Evolutionary conservation across 2,113 vertebrate species (phyloP).

Genomic region (Rhabdornis inornatus): DNA sequence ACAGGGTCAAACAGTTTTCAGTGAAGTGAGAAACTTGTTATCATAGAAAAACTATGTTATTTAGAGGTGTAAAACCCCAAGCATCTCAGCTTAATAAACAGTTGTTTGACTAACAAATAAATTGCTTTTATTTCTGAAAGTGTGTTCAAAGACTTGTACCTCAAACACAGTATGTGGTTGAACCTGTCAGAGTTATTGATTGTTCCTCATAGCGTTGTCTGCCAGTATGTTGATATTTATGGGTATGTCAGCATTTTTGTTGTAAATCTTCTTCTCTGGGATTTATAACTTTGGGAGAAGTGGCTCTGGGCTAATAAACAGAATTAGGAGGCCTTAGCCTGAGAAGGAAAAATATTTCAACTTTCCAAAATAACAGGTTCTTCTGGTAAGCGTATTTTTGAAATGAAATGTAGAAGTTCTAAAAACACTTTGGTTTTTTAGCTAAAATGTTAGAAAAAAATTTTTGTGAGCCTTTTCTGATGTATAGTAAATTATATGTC

Average conservation of each 20-base stretch:
- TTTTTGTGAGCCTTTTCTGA: background rate
- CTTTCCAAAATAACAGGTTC: background rate
- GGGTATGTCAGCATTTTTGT: background rate
- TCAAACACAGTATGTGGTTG: background rate
- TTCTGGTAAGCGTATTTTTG: background rate
- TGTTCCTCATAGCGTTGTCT: background rate
- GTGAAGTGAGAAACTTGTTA: background rate
- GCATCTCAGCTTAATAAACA: background rate
- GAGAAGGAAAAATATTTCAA: background rate
- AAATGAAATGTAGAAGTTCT: background rate
- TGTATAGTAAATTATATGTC: background rate
- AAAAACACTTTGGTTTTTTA: background rate
- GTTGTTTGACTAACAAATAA: background rate
- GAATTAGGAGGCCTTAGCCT: background rate
- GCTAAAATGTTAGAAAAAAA: background rate
- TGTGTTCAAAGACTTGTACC: background rate
- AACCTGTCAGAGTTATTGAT: slow-evolving; percentile 40
- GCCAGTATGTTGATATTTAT: slow-evolving; percentile 14
- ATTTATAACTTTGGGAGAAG: slow-evolving; percentile 8
- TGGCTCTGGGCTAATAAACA: background rate
- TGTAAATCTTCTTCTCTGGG: slow-evolving; percentile 14
- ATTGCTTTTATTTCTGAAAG: background rate
- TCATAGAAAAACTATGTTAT: background rate
- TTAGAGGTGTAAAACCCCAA: background rate
- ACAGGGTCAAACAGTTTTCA: background rate